A percentile compares a stretch with the other conserved stretches of the same genome.
Conservation (phyloP, 2,888 invertebrate species). For the Lasius fuliginosus region DNA sequence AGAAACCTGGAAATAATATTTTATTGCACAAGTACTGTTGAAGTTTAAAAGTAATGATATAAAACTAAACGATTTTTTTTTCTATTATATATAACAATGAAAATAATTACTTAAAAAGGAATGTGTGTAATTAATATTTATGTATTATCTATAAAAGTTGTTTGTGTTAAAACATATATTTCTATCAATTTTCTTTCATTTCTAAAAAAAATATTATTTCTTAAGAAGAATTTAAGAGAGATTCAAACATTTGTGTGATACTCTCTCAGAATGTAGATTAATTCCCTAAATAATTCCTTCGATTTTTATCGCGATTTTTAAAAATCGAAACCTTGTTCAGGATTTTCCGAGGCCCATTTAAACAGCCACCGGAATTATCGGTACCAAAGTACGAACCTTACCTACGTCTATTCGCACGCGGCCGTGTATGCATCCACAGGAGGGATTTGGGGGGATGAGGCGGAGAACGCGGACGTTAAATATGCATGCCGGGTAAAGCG, state of each 20-base stretch:
- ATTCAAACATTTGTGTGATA: not conserved
- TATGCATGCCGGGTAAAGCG: constrained; percentile 82
- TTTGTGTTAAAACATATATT: not conserved
- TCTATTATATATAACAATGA: not conserved
- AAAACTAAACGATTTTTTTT: not conserved
- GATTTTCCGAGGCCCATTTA: not conserved
- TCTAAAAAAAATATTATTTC: not conserved
- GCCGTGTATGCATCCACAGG: constrained; percentile 12
- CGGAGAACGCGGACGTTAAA: constrained; percentile 77
- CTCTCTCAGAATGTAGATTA: not conserved
- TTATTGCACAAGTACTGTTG: not conserved
- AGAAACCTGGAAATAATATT: not conserved
- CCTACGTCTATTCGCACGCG: not conserved
- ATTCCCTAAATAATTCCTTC: not conserved
- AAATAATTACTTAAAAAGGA: not conserved
- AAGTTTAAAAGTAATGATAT: not conserved
- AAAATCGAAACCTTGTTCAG: constrained; percentile 27
- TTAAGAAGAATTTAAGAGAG: not conserved
- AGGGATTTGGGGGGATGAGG: constrained; percentile 50
- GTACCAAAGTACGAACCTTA: constrained; percentile 18
- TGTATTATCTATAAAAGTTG: not conserved
- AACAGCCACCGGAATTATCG: constrained; percentile 55
- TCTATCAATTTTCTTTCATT: too few species aligned
- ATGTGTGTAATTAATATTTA: not conserved
- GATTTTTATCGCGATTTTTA: not conserved